Evolutionary conservation across 92 coral and sea anemone species (phyloP), one percentile per base, ranked within the genome.

Genomic region (Montipora capitata): DNA sequence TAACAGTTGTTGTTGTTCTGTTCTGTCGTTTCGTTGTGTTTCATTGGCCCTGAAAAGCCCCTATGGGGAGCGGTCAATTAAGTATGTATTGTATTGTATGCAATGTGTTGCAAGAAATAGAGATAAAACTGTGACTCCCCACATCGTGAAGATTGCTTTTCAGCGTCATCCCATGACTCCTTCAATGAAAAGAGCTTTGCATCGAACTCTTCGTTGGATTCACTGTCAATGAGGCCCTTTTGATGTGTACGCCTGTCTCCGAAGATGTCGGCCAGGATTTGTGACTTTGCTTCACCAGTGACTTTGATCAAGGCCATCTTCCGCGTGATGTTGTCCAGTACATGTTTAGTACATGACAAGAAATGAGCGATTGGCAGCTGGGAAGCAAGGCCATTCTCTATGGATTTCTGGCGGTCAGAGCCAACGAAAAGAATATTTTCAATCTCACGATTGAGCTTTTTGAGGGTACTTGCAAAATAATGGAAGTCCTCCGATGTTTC

Each of bases 141-240:
- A 10, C 66, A 54, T 7, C 4, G 49, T 12, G 48, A 68, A 17
- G 68, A 70, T n/a, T 62, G 40, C 39, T 42, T 64, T 45, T 65
- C 63, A 0, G 15, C 72, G 5, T 85, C 64, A 76, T 85, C 74
- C 82, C 89, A 76, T 64, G 14, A 38, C n/a, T 77, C 70, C 73
- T 85, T 63, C 57, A 76, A 67, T 3, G 70, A 70, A 13, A 75
- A 27, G 13, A 89, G 71, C 71, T 81, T 89, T 64, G 88, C 83
- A 76, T 67, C 88, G 56, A 89, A 89, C 8, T 89, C 84, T 13
- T 80, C 88, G 11, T 57, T 57, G 1, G 92, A 82, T 10, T 80
- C 87, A 54, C 92, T 59, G 83, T 74, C 88, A 56, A 88, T 79
- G 44, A 88, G 92, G 7, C 92, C 92, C 40, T 68, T 79, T 10